A percentile compares a stretch with the other conserved stretches of the same genome.
These are phyloP conservation scores for Phyllotreta striolata DNA, from an alignment of 2,888 invertebrate species.

Conservation along the genomic window DNA sequence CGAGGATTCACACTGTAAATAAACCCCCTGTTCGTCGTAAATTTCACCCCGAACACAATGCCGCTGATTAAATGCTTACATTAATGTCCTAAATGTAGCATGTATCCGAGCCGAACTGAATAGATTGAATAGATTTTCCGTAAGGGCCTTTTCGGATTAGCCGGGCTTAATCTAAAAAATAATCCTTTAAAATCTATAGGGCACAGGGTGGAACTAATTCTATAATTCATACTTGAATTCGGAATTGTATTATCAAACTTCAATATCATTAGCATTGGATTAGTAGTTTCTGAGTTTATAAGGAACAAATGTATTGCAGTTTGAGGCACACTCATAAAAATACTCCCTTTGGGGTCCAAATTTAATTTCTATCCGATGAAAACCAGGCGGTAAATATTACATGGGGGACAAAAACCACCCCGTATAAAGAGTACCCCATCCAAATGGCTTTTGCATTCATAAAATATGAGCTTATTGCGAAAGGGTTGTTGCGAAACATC, in stretches of 20 bases:
- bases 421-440: background rate
- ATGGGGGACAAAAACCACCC: background rate
- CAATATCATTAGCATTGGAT: too few species aligned
- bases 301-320: too few species aligned
- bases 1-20: background rate
- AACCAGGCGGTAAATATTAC: too few species aligned
- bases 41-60: constrained; percentile 1
- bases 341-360: too few species aligned
- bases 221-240: too few species aligned
- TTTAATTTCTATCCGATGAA: too few species aligned
- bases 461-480: constrained; percentile 13
- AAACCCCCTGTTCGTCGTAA: constrained; percentile 4
- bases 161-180: background rate
- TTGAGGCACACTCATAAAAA: too few species aligned
- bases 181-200: constrained; percentile 2
- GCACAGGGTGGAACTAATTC: background rate
- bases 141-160: constrained; percentile 14
- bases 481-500: constrained; percentile 10
- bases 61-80: constrained; percentile 12
- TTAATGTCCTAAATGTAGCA: constrained; percentile 11
- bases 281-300: too few species aligned
- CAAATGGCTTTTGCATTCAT: constrained; percentile 3
- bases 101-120: constrained; percentile 1
- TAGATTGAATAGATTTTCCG: constrained; percentile 7
- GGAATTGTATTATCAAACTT: too few species aligned